Evolutionary conservation across 2,797 vertebrate genomes (phyloP), one percentile per base, ranked within the genome.

Genomic region (Lutjanus campechanus): DNA sequence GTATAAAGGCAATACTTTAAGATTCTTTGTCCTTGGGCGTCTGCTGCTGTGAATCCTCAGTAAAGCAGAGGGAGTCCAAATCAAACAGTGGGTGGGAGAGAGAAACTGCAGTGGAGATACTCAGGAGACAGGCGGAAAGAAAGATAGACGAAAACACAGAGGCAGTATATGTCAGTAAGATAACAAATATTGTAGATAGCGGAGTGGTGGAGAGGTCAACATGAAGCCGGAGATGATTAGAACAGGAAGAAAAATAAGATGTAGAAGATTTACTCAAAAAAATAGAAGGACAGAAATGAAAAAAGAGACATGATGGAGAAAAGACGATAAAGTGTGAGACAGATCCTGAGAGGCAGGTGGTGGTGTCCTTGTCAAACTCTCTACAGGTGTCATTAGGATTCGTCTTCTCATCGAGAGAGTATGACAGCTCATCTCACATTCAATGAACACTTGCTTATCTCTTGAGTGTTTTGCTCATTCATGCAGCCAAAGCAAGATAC

Each of bases 11-110:
- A 51, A 41, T 49, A 56, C 75, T 84, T 71, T 74, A 13, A 72
- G 43, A 70, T 44, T 80, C 41, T 88, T 65, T 77, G 81, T 76
- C 84, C 84, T 87, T 79, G 73, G 64, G 76, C 19, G 1, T 61
- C 60, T 62, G 40, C 58, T 51, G 66, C 44, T 61, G 56, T 49
- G 59, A 67, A 65, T 81, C n/a, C 22, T 69, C 47, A 36, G 81
- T 54, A 49, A 71, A 76, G 69, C 47, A 59, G 61, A 73, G 71
- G 69, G 78, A 86, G 60, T 72, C 20, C 36, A 83, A 85, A 77
- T 59, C 65, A 84, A 84, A 87, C 62, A 85, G 76, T 64, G 73
- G 59, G 69, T 83, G 73, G 41, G 43, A 76, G 51, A 67, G 62
- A 76, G 53, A 54, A 58, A 54, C 58, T 51, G 71, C 68, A 76